Evolutionary conservation across 2,888 invertebrate species (phyloP), one percentile per base, ranked within the genome.

Genomic region (Linyphia triangularis): DNA sequence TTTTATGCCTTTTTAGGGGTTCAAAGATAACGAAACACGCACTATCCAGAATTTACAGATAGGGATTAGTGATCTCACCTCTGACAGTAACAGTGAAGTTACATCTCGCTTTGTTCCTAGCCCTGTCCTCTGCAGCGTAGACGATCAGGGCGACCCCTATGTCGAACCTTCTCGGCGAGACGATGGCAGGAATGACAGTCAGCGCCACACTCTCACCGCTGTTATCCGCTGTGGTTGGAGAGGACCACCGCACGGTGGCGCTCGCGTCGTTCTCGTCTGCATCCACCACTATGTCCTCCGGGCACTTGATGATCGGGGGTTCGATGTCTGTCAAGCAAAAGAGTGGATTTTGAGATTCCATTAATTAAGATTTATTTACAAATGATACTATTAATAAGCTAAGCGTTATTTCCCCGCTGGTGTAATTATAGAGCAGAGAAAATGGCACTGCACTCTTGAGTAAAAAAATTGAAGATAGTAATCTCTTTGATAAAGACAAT

Each of bases 51-150:
- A n/a, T n/a, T 43, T 16, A 13, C 33, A 33, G 4, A 33, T 33
- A 33, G 33, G 33, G 9, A n/a, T n/a, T n/a, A n/a, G n/a, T n/a
- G 13, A 22, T 33, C 79, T 91, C 92, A 94, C 94, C 95, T 89
- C 93, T 88, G 22, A 95, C 94, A 70, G 92, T 93, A 10, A 95
- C 93, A 26, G 92, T 93, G 91, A 95, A 95, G 88, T 93, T 93
- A 91, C 96, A 96, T 83, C 94, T 93, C 0, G 94, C 95, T 90
- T 93, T 93, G 91, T 95, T 95, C 61, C 94, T 94, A 85, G 93
- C 94, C 1, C 93, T 92, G 92, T 96, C 95, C 90, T 94, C 94
- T 0, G 95, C 95, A 13, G 94, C 93, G 92, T 95, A 95, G 0
- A 94, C 94, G n/a, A 96, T 93, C 13, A 92, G 92, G 4, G 94